Base-by-base conservation (phyloP, 2,113 vertebrate genomes). In the Solea solea region DNA sequence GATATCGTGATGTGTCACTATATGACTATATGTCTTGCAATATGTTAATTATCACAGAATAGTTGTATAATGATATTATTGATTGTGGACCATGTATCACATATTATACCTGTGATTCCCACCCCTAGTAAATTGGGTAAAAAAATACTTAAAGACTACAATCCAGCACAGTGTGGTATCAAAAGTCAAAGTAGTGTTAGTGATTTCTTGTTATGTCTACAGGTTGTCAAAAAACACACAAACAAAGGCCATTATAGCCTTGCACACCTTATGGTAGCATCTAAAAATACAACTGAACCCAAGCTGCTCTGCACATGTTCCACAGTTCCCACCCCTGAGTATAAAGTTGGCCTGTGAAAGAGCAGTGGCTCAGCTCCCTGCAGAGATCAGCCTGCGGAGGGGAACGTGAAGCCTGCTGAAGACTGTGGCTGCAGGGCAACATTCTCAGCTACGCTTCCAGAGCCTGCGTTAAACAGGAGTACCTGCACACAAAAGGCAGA, bases 351-450 rank as follows among this genome's bases (percentile, higher is more conserved):
- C 64, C 82, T 74, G 75, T 71, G 69, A 74, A 74, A 70, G 70
- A 81, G 74, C 72, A 63, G 50, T 0, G 15, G 54, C 68, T 76
- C 69, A 27, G 74, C 57, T 82, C 80, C 74, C 69, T 44, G 3
- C 60, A 52, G 67, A 16, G 76, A 28, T 69, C 72, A 44, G 13
- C 39, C 68, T 54, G 14, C 0, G 34, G 34, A 62, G 42, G 73
- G 67, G 58, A 51, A 44, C 64, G 52, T 57, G 58, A 27, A 8
- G 39, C 52, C 51, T 28, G 15, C 15, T 55, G 12, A 64, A 39
- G 14, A 2, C 61, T 41, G 16, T 27, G 63, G 61, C 80, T 82
- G 27, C 45, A 73, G 78, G 81, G 62, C 65, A 69, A 71, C 68
- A 48, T 48, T 60, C 59, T 64, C 70, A 72, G 59, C 53, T 54